Base-by-base conservation (phyloP, 2,888 invertebrate species). In the Laspeyria flexula region DNA sequence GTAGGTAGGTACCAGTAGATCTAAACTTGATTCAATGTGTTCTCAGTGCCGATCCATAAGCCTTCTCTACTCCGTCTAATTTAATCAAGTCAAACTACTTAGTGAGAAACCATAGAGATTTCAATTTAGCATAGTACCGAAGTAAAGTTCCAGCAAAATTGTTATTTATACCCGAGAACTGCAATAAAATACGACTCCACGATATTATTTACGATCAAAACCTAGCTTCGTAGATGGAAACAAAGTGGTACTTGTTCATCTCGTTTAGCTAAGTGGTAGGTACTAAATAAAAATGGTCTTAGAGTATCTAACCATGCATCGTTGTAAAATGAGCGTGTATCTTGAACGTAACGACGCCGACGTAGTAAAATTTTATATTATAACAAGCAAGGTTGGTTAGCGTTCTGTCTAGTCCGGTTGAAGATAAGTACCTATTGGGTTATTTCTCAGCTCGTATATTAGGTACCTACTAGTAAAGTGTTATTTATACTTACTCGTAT, bases 351-450 rank as follows among this genome's bases (percentile, higher is more conserved):
- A 50, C 40, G 43, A 55, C 33, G 38, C 29, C 35, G 41, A 55
- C 30, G 38, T 29, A 33, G 39, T 61, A 48, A 52, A 33, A 47
- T 60, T 52, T 50, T 4, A 62, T 51, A 43, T 40, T 46, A 53
- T 41, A 48, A 43, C 39, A 3, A 34, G 43, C 38, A n/a, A n/a
- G n/a, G n/a, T 11, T 13, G 34, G 23, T 16, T 31, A 9, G 11
- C 16, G 2, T 29, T 33, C 13, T 15, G 18, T 16, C 34, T 35
- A 35, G 34, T 35, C 34, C 33, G 15, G 15, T 16, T 5, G 3
- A 18, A 18, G 3, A 3, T 3, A 3, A 18, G 3, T 18, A 5
- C 18, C n/a, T n/a, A n/a, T n/a, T n/a, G 18, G 18, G 18, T 18
- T 18, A 18, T 18, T 18, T 5, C 5, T 18, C 5, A 5, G 15